Percentiles rank a stretch among this genome's conserved stretches.
These are phyloP conservation scores for Elephas maximus DNA, from an alignment of 2,113 vertebrate genomes.

Conservation along the genomic window DNA sequence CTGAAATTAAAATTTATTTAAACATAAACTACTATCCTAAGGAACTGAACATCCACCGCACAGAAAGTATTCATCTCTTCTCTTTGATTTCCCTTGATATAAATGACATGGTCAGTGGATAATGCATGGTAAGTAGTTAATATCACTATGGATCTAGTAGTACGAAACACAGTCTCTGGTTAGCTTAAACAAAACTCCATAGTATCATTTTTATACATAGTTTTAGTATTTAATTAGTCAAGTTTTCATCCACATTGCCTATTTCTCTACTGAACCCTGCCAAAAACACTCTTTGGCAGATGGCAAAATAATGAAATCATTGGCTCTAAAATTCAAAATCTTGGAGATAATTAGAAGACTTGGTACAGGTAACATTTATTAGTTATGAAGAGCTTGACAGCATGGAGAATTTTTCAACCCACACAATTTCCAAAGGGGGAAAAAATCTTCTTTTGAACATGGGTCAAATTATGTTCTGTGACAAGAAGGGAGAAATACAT, in stretches of 20 bases:
- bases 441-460: slow-evolving; percentile 65
- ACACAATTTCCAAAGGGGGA: slow-evolving; percentile 84
- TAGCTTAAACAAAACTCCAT: slow-evolving; percentile 35
- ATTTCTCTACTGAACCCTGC: slow-evolving; percentile 85
- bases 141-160: neutral
- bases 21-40: neutral
- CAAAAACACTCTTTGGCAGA: slow-evolving; percentile 87
- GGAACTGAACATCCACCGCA: neutral
- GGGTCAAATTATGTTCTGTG: slow-evolving; percentile 71
- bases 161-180: neutral
- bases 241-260: slow-evolving; percentile 82
- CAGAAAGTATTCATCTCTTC: neutral
- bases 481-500: slow-evolving; percentile 59
- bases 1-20: neutral
- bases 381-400: slow-evolving; percentile 88
- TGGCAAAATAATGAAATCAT: slow-evolving; percentile 89
- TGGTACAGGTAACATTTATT: slow-evolving; percentile 90
- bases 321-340: slow-evolving; percentile 84
- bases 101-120: neutral
- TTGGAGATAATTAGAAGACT: slow-evolving; percentile 88
- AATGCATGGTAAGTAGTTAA: neutral
- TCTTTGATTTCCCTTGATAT: neutral
- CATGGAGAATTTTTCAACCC: slow-evolving; percentile 86
- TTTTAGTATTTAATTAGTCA: slow-evolving; percentile 83
- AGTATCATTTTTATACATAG: slow-evolving; percentile 60